phyloP scores from a whole-genome alignment of 2,888 invertebrate species.

The Eilema depressum region DNA sequence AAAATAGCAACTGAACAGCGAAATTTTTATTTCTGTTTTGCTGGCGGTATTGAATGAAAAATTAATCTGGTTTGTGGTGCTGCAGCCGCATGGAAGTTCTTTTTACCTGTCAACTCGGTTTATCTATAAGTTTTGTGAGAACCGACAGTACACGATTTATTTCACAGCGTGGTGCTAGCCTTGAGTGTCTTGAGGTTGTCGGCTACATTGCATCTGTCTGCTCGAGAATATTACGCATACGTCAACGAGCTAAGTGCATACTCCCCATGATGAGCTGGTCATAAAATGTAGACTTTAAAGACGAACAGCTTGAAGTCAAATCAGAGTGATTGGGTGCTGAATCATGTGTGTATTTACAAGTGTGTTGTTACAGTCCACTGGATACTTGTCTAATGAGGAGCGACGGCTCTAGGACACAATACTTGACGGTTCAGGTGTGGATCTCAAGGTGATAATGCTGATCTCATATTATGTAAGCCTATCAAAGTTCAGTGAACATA shows the following conservation, averaged over 20 bases:
- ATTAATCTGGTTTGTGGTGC: slow-evolving; percentile 60
- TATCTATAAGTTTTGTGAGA: slow-evolving; percentile 50
- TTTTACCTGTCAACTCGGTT: slow-evolving; percentile 58
- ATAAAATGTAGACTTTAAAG: slow-evolving; percentile 50
- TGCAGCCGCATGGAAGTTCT: slow-evolving; percentile 48
- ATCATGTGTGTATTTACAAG: slow-evolving; percentile 44
- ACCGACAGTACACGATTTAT: slow-evolving; percentile 62
- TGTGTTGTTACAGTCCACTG: slow-evolving; percentile 58
- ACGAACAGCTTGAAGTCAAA: slow-evolving; percentile 39
- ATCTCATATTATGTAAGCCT: slow-evolving; percentile 29
- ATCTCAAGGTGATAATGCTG: slow-evolving; percentile 55
- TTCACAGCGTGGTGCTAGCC: slow-evolving; percentile 69
- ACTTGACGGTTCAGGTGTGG: slow-evolving; percentile 66
- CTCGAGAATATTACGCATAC: slow-evolving; percentile 66
- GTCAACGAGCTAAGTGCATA: slow-evolving; percentile 51
- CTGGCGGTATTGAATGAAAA: slow-evolving; percentile 57
- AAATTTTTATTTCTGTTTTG: slow-evolving; percentile 59
- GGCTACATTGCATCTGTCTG: slow-evolving; percentile 66
- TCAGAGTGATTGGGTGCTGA: slow-evolving; percentile 28
- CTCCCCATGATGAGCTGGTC: slow-evolving; percentile 24
- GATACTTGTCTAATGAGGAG: slow-evolving; percentile 64
- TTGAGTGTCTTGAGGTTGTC: slow-evolving; percentile 61
- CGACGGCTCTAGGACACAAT: slow-evolving; percentile 72
- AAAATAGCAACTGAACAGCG: slow-evolving; percentile 60
- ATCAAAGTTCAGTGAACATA: slow-evolving; percentile 24